Base-by-base conservation (phyloP, 2,797 vertebrate genomes). In the Cirrhinus mrigala region DNA sequence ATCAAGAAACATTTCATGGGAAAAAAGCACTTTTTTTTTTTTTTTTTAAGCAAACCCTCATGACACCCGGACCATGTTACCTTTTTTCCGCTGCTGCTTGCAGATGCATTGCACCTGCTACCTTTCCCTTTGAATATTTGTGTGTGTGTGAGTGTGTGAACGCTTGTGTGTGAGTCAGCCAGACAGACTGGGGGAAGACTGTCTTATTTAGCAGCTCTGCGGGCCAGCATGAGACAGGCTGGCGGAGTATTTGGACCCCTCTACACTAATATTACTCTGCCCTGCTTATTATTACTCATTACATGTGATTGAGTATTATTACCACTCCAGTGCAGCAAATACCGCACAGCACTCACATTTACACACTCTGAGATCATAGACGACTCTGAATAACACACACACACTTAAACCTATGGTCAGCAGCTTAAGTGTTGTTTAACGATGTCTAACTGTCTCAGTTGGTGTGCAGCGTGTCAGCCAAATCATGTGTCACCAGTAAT, bases 61-160 rank as follows among this genome's bases (percentile, higher is more conserved):
- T 84, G 82, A 82, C 62, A 85, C 82, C 24, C 22, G 6, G 60
- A 83, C 82, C 81, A 82, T 86, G 85, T 86, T 84, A 81, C 69
- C 37, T 44, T 79, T 48, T 54, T 86, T 88, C 73, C 58, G 11
- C 81, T 86, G 84, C 69, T 22, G 52, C 46, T 76, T 70, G 79
- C 83, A 88, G 83, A 87, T 87, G 83, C 64, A 71, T 79, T 77
- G 60, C 85, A 89, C 85, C 81, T 86, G 86, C 82, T 86, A 50
- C 50, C 79, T 76, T 82, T 83, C 69, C 82, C 69, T 37, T n/a
- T 76, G 46, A 52, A 22, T 50, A 22, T 24, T 3, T 76, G 29
- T 44, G 50, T 37, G 8, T 40, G 24, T 76, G 69, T 75, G 50
- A 77, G 73, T 56, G n/a, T 76, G 50, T 71, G 71, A 56, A 78